Percentiles rank a stretch among this genome's conserved stretches.
Evolutionary conservation across 2,113 vertebrate species (phyloP).

Genomic region (Plotosus lineatus): DNA sequence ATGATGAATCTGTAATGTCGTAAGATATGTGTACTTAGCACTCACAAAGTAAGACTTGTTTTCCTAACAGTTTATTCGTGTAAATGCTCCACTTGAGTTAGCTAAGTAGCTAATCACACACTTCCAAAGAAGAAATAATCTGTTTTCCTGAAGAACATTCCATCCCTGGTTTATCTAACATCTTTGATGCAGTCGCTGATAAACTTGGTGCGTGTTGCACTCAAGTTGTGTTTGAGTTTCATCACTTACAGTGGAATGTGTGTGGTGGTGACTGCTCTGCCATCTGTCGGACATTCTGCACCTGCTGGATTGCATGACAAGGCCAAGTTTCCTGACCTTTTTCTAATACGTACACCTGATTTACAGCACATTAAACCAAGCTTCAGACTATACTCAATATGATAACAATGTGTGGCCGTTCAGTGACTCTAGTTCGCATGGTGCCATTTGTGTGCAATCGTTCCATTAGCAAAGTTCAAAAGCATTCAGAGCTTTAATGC

Average conservation of each 20-base stretch:
- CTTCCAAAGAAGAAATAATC: not conserved
- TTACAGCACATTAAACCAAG: not conserved
- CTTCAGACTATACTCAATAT: not conserved
- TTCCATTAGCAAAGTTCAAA: not conserved
- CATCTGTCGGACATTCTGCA: not conserved
- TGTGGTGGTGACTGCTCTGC: not conserved
- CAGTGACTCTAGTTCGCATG: too few species aligned
- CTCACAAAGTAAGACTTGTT: slow-evolving; percentile 40
- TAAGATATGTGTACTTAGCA: not conserved
- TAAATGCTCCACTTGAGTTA: not conserved
- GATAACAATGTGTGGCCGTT: not conserved
- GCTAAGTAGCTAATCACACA: not conserved
- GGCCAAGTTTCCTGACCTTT: not conserved
- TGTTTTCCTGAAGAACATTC: slow-evolving; percentile 31
- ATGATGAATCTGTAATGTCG: not conserved
- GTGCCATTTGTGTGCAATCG: not conserved
- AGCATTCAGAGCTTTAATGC: not conserved
- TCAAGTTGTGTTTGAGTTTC: not conserved
- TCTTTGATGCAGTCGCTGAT: not conserved
- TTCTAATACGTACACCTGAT: slow-evolving; percentile 7
- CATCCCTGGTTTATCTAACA: slow-evolving; percentile 7
- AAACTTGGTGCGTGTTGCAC: not conserved
- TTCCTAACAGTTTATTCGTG: not conserved
- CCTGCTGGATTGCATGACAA: slow-evolving; percentile 14
- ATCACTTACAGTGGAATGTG: not conserved